Evolutionary conservation across 2,113 vertebrate species (phyloP).

Genomic region (Phoxinus phoxinus): DNA sequence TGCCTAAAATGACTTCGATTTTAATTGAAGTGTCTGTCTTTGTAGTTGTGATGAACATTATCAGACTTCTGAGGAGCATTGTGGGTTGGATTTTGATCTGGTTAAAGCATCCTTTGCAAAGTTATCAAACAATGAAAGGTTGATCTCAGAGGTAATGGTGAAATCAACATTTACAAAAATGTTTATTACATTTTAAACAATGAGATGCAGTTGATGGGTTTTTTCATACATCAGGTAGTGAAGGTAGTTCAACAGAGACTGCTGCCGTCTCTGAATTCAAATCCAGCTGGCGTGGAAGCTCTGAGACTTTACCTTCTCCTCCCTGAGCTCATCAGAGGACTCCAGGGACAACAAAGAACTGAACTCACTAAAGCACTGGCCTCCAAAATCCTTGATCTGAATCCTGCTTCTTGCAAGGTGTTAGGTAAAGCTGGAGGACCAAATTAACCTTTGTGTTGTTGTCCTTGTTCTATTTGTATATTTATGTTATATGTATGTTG

Average conservation of each 20-base stretch:
- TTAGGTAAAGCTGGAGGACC: constrained; percentile 51
- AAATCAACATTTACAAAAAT: not conserved
- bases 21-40: not conserved
- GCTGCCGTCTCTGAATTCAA: constrained; percentile 46
- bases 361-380: constrained; percentile 36
- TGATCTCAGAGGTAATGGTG: constrained; percentile 56
- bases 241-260: constrained; percentile 41
- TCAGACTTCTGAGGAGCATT: constrained; percentile 38
- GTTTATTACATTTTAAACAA: not conserved
- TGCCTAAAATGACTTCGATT: not conserved
- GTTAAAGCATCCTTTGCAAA: constrained; percentile 53
- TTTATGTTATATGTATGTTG: not conserved
- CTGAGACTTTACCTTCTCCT: constrained; percentile 62
- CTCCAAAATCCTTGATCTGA: constrained; percentile 47
- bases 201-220: not conserved
- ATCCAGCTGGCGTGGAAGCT: constrained; percentile 43
- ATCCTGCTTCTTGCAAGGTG: not conserved
- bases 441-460: not conserved
- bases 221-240: constrained; percentile 41
- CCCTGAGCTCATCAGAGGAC: constrained; percentile 54
- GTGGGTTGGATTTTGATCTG: constrained; percentile 60
- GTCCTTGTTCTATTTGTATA: not conserved
- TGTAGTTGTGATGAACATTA: constrained; percentile 55
- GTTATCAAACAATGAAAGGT: constrained; percentile 40
- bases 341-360: not conserved